Evolutionary conservation across 2,888 invertebrate genomes (phyloP), one percentile per base, ranked within the genome.

Genomic region (Carterocephalus palaemon): DNA sequence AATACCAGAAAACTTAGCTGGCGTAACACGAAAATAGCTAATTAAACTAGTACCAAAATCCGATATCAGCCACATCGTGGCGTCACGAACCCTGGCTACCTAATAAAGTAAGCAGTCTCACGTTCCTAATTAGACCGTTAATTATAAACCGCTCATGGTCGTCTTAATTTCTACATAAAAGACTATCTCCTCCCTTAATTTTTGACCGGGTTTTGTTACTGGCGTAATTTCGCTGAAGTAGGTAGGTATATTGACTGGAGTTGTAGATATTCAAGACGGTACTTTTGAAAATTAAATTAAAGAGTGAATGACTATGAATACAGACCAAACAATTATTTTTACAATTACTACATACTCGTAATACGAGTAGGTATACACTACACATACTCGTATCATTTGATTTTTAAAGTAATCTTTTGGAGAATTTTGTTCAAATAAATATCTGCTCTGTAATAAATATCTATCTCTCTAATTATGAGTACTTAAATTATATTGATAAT

Each of bases 41-140:
- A 84, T 85, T 84, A 85, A 81, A 75, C 66, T 70, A 72, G 78
- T 72, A 78, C 82, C 80, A 77, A 84, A 84, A 85, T 77, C 81
- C 78, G 83, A 84, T 84, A 83, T 77, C 75, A 67, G 65, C 54
- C 62, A 60, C 68, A 72, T 71, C 69, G 65, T 61, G 58, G 60
- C 75, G 72, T 75, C 78, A 78, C 78, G 75, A 80, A 69, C 66
- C 64, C 17, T 60, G 67, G 59, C 70, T 70, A 67, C 75, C 76
- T 83, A 82, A 83, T 82, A 84, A 84, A 83, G 75, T 70, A 74
- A 67, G 57, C 55, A 70, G 75, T 81, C 78, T 85, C 85, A 75
- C 74, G 82, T 85, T 85, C 66, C 85, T 86, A 85, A 86, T 85
- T 84, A 86, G 82, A 67, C 58, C 77, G 75, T 85, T 84, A 77